Percentiles rank a stretch among this genome's conserved stretches.
These are phyloP conservation scores for Pseudochirops cupreus DNA, from an alignment of 2,797 vertebrate species.

Conservation along the genomic window DNA sequence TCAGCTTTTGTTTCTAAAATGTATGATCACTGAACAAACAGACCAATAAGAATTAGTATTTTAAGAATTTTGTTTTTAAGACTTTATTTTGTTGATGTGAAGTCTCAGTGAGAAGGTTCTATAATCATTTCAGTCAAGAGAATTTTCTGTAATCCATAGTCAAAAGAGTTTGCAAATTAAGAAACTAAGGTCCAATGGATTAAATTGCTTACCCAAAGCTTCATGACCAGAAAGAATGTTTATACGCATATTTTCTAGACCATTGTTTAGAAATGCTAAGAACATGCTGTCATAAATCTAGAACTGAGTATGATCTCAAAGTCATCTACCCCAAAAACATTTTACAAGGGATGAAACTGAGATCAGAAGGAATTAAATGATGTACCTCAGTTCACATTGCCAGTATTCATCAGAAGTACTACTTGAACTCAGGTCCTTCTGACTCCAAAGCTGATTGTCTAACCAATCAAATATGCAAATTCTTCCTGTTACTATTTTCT, in stretches of 20 bases:
- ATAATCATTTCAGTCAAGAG: not conserved
- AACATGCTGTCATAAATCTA: not conserved
- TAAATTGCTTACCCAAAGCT: not conserved
- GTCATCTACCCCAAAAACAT: not conserved
- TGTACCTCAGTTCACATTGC: not conserved
- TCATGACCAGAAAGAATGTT: not conserved
- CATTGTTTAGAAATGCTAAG: not conserved
- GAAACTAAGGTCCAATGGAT: not conserved
- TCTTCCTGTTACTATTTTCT: not conserved
- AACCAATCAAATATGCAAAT: not conserved
- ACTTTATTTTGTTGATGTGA: not conserved
- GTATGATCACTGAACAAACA: not conserved
- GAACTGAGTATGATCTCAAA: not conserved
- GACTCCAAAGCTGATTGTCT: not conserved
- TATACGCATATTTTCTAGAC: not conserved
- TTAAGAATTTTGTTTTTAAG: not conserved
- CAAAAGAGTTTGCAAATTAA: not conserved
- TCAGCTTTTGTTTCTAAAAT: not conserved
- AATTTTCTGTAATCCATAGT: not conserved
- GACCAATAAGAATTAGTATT: not conserved
- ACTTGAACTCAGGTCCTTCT: not conserved
- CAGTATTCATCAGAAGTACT: not conserved
- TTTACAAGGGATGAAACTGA: not conserved
- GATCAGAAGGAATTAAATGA: not conserved
- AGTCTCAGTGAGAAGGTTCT: not conserved